These are phyloP conservation scores for Diceros bicornis DNA, from an alignment of 2,797 vertebrate genomes.

Conservation along the genomic window DNA sequence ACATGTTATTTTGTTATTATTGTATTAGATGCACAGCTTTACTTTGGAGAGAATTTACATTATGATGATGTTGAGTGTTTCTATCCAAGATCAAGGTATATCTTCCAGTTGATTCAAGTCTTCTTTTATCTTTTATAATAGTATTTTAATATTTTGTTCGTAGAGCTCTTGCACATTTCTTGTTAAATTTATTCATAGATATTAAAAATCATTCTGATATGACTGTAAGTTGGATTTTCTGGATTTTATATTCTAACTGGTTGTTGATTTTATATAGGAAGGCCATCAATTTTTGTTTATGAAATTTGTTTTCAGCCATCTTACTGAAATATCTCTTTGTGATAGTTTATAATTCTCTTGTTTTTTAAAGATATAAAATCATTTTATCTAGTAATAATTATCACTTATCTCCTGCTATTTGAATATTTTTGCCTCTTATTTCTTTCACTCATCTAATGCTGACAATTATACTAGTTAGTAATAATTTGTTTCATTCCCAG, in stretches of 20 bases:
- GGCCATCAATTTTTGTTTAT: neutral
- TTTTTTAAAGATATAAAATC: conserved; percentile 1
- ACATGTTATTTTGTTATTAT: neutral
- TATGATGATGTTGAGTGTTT: neutral
- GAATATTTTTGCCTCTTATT: neutral
- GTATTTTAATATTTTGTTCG: neutral
- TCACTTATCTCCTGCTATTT: neutral
- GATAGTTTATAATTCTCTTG: neutral
- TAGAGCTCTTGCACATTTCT: neutral
- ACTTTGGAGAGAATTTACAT: neutral
- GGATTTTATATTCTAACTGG: neutral
- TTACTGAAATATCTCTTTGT: neutral
- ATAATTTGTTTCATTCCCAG: neutral
- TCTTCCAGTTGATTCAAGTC: neutral
- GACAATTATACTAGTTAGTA: neutral
- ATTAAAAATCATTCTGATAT: neutral
- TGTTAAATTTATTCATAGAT: conserved; percentile 4
- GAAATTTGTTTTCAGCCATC: neutral
- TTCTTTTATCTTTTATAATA: neutral
- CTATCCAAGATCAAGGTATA: neutral
- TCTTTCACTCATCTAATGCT: neutral
- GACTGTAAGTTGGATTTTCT: neutral
- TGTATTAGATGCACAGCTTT: neutral
- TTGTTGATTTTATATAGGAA: conserved; percentile 7
- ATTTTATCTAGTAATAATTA: neutral